phyloP scores from a whole-genome alignment of 2,113 vertebrate species.

The Scopus umbretta region DNA sequence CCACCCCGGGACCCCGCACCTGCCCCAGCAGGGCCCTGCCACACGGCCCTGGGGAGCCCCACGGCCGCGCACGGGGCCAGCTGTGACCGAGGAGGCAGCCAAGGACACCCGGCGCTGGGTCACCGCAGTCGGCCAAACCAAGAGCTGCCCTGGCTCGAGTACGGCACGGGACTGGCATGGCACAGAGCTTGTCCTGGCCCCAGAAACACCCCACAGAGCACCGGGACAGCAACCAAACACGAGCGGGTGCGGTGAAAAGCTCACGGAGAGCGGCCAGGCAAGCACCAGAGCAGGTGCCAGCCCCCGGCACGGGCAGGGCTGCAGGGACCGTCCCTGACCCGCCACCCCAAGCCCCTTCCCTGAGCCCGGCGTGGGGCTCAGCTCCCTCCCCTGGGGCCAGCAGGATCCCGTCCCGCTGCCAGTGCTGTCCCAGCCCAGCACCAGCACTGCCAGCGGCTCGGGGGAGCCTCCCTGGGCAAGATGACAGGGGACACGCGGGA shows the following conservation, averaged over 20 bases:
- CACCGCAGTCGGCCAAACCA: rapidly evolving
- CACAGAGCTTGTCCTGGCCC: neutral
- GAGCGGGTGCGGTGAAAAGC: too few species aligned
- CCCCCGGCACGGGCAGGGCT: neutral
- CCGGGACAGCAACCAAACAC: too few species aligned
- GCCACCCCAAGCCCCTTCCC: neutral
- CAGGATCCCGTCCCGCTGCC: neutral
- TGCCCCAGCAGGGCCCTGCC: neutral
- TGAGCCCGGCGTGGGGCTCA: rapidly evolving
- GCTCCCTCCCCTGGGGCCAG: neutral
- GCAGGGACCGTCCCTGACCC: neutral
- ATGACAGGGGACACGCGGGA: neutral
- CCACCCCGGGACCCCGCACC: neutral
- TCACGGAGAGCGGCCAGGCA: rapidly evolving
- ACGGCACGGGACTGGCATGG: neutral
- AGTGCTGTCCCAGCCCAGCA: rapidly evolving
- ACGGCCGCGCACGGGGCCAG: neutral
- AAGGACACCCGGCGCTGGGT: neutral
- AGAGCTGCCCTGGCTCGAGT: neutral
- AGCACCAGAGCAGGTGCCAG: neutral
- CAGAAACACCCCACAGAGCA: neutral
- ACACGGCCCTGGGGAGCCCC: neutral
- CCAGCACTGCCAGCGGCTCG: neutral
- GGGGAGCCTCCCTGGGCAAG: neutral
- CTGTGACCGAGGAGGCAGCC: neutral